These are phyloP conservation scores for Gallinago undulata DNA, from an alignment of 2,113 vertebrate genomes.

Conservation along the genomic window DNA sequence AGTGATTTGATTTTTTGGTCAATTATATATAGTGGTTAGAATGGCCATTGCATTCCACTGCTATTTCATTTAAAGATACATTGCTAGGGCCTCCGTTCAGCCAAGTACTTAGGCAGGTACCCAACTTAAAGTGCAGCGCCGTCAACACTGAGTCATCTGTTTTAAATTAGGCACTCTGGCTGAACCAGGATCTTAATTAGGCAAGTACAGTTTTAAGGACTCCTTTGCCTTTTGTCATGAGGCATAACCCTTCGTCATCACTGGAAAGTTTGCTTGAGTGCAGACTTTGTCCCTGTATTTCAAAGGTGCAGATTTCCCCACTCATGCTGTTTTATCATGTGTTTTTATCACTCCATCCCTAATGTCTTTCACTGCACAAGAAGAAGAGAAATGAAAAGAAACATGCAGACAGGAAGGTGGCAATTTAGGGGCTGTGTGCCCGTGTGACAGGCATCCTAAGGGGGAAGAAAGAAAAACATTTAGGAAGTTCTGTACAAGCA, in stretches of 20 bases:
- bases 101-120: slow-evolving; percentile 50
- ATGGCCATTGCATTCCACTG: neutral
- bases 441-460: slow-evolving; percentile 34
- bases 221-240: slow-evolving; percentile 5
- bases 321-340: slow-evolving; percentile 24
- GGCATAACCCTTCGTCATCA: neutral
- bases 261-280: neutral
- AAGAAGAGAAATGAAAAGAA: slow-evolving; percentile 28
- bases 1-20: slow-evolving; percentile 52
- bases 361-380: slow-evolving; percentile 8
- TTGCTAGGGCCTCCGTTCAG: neutral
- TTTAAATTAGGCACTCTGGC: slow-evolving; percentile 35
- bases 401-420: slow-evolving; percentile 32
- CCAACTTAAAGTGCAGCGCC: slow-evolving; percentile 38
- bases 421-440: slow-evolving; percentile 31
- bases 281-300: neutral
- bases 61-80: slow-evolving; percentile 30
- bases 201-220: slow-evolving; percentile 7
- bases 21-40: slow-evolving; percentile 46
- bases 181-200: slow-evolving; percentile 21
- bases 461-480: slow-evolving; percentile 33
- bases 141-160: slow-evolving; percentile 35
- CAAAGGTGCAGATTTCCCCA: neutral
- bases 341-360: slow-evolving; percentile 49
- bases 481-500: neutral